Evolutionary conservation across 2,888 invertebrate species (phyloP), one percentile per base, ranked within the genome.

Genomic region (Camponotus fellah): DNA sequence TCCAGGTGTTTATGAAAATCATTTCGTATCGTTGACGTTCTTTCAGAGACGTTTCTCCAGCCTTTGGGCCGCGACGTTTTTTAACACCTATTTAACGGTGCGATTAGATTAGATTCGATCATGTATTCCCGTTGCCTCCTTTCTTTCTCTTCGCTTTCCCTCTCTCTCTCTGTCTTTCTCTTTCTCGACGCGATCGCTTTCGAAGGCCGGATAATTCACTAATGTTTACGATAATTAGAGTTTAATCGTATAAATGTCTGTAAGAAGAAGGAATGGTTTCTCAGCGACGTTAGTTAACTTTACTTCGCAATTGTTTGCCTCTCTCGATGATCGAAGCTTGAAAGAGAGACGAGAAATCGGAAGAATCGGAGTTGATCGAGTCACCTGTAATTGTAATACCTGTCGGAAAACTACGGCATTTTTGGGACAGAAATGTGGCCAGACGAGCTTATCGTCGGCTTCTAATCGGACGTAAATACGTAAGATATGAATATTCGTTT

Each of bases 91-190:
- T 34, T n/a, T n/a, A 53, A 75, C 34, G n/a, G 4, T 37, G 14
- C 10, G 77, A 79, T 79, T 79, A 79, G 58, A 69, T 79, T 68
- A 68, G 69, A 79, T 68, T 68, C 10, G 56, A 77, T 40, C 56
- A 17, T n/a, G 9, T 17, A 49, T 49, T 34, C 4, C 12, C 12
- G 53, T 17, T 37, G 21, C 2, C 26, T 34, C 3, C 6, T 6
- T 2, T 46, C 26, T 53, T 8, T 62, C 17, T 62, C 34, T 8
- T 62, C 8, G 34, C 34, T 62, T 2, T 62, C 34, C 34, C 17
- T 62, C 17, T 62, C 17, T 62, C 17, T 62, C 9, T 62, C 17
- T 62, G 8, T 62, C 17, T 12, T 0, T 6, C 4, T 64, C n/a
- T 56, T 8, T 64, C 4, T 64, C 34, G 17, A 17, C 32, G 2